These are phyloP conservation scores for Drosophila suzukii DNA, from an alignment of 1,140 invertebrate species.

Conservation along the genomic window DNA sequence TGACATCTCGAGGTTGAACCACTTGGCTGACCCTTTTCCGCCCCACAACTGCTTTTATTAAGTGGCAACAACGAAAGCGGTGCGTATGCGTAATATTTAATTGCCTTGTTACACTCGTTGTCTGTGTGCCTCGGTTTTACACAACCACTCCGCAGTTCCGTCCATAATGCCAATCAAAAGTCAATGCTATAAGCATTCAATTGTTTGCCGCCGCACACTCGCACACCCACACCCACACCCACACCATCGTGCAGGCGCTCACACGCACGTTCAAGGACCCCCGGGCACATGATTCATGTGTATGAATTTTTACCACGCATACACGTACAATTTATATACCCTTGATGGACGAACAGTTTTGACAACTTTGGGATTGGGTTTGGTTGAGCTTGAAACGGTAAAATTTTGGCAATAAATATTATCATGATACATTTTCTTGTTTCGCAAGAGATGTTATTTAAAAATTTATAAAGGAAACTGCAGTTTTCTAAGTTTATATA, in stretches of 20 bases:
- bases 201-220: constrained; percentile 49
- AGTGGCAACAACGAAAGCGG: constrained; percentile 2
- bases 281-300: constrained; percentile 44
- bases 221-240: constrained; percentile 4
- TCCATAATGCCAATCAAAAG: constrained; percentile 63
- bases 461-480: too few species aligned
- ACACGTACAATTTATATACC: constrained; percentile 18
- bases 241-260: neutral
- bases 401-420: neutral
- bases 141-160: constrained; percentile 5
- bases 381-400: neutral
- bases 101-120: constrained; percentile 17
- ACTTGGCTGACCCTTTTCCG: constrained; percentile 9
- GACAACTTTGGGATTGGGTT: neutral
- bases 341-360: neutral
- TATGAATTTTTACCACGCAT: constrained; percentile 53
- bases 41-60: neutral
- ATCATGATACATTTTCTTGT: neutral
- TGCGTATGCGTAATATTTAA: constrained; percentile 53
- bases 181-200: constrained; percentile 62
- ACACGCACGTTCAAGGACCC: constrained; percentile 19
- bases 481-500: neutral
- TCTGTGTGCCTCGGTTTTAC: neutral
- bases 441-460: too few species aligned
- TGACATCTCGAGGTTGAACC: constrained; percentile 21